phyloP scores from a whole-genome alignment of 2,113 vertebrate species.

The Circaetus cinerascens region DNA sequence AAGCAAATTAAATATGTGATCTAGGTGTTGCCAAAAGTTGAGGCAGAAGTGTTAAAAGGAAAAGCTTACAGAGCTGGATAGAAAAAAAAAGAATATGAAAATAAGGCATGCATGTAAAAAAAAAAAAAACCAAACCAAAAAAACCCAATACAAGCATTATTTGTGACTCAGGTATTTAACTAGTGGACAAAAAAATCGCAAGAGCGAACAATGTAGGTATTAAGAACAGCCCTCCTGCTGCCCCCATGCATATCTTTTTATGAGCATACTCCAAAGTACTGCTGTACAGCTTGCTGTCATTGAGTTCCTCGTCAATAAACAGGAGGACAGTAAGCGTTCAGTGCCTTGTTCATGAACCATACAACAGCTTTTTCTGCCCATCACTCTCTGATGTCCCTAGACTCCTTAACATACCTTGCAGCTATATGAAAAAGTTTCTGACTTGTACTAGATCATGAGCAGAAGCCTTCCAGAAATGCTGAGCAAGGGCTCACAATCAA shows the following conservation, averaged over 20 bases:
- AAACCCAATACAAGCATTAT: background rate
- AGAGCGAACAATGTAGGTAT: background rate
- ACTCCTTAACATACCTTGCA: background rate
- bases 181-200: background rate
- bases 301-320: background rate
- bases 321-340: background rate
- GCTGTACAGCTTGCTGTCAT: background rate
- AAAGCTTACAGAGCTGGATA: background rate
- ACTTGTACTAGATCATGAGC: background rate
- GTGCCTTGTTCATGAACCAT: background rate
- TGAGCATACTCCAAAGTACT: background rate
- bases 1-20: constrained; percentile 51
- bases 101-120: background rate
- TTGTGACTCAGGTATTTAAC: background rate
- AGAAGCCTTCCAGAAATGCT: background rate
- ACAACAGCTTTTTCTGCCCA: background rate
- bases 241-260: background rate
- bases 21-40: constrained; percentile 55
- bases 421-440: background rate
- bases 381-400: background rate
- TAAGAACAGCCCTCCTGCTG: background rate
- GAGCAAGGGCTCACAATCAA: background rate
- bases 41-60: constrained; percentile 9
- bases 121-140: background rate
- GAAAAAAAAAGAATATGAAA: background rate